Conservation (phyloP, 2,797 vertebrate species). For the Enoplosus armatus region DNA sequence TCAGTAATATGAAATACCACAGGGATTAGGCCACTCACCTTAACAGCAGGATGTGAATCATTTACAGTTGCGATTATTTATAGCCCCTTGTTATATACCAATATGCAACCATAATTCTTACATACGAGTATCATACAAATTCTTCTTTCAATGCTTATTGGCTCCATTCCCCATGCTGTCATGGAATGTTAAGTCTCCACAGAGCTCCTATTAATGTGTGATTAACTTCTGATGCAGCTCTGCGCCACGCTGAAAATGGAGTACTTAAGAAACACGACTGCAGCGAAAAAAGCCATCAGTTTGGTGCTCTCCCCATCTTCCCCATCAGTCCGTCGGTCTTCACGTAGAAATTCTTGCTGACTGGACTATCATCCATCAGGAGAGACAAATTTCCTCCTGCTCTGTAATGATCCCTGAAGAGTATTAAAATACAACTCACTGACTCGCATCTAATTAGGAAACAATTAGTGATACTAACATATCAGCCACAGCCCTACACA, state of each 20-base stretch:
- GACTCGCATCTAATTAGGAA: slow-evolving; percentile 83
- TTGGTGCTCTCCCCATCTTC: slow-evolving; percentile 42
- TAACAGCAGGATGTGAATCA: slow-evolving; percentile 51
- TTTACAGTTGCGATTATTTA: slow-evolving; percentile 51
- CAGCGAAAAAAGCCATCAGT: slow-evolving; percentile 67
- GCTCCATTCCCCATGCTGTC: slow-evolving; percentile 67
- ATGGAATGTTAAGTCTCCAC: slow-evolving; percentile 73
- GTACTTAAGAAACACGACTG: slow-evolving; percentile 70
- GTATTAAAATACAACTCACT: slow-evolving; percentile 79
- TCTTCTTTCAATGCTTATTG: slow-evolving; percentile 64
- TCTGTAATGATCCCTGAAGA: slow-evolving; percentile 80
- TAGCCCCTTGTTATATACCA: slow-evolving; percentile 25
- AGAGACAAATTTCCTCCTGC: slow-evolving; percentile 64
- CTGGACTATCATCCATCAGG: slow-evolving; percentile 71
- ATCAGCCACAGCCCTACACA: slow-evolving; percentile 64
- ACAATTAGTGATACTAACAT: slow-evolving; percentile 85
- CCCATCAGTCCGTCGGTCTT: slow-evolving; percentile 52
- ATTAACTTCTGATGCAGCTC: slow-evolving; percentile 78
- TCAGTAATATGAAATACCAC: slow-evolving; percentile 42
- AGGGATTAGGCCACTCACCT: slow-evolving; percentile 38
- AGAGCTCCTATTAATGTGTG: slow-evolving; percentile 79
- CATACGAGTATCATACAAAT: slow-evolving; percentile 32
- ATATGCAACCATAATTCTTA: slow-evolving; percentile 29
- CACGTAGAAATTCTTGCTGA: slow-evolving; percentile 73
- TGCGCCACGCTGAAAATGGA: slow-evolving; percentile 71